Evolutionary conservation across 64 coral and sea anemone species (phyloP), one percentile per base, ranked within the genome.

Genomic region (Pachyseris speciosa): DNA sequence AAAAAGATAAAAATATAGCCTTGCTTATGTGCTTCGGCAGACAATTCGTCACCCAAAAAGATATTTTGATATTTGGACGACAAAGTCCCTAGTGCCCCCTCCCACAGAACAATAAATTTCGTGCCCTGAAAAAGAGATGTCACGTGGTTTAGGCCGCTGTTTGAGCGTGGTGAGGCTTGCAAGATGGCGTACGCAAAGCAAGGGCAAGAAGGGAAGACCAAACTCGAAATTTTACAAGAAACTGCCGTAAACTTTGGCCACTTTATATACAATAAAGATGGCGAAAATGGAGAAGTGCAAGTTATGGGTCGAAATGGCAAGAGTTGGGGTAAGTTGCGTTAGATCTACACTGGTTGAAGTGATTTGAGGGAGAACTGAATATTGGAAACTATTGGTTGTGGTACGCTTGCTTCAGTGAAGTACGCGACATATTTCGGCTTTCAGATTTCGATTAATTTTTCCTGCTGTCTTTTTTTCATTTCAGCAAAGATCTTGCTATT

Each of bases 141-240:
- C 94, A 96, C 94, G 94, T 96, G 94, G 48, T 92, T 37, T 39
- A 27, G 26, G 42, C 57, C 33, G 63, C 33, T 20, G 31, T 72
- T 65, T 69, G 40, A 70, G 75, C 90, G 78, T 91, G 90, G 89
- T 84, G 65, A 87, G 52, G 84, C 94, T 92, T 85, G 60, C 78
- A 96, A 96, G 95, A 96, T 96, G 95, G 95, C 95, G 95, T 96
- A 96, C 91, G 95, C 95, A 71, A 74, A 93, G 79, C 87, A 90
- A 65, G 39, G 86, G 38, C 72, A 86, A 38, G 89, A 96, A 74
- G 95, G 95, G 85, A 76, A 81, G 86, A 26, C 95, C 39, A 96
- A 50, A 86, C 89, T 87, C 80, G 67, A 96, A 71, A 48, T 77
- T 57, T 28, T 93, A 37, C 41, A 78, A n/a, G 37, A 85, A 2